Evolutionary conservation across 2,113 vertebrate genomes (phyloP).

Genomic region (Alosa alosa): DNA sequence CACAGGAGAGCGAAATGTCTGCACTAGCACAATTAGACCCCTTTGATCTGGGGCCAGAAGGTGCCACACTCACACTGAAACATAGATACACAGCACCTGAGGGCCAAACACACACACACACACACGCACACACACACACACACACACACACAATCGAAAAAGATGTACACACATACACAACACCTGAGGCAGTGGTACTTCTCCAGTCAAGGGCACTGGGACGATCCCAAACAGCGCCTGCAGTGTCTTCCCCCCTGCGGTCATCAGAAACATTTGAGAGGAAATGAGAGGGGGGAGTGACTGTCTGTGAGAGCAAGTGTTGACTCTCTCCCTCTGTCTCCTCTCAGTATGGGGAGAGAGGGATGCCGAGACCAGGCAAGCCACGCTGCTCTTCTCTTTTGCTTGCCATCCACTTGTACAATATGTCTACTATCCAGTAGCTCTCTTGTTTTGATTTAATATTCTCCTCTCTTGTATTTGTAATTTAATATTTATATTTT

Average conservation of each 20-base stretch:
- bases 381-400: not conserved
- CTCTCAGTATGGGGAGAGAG: conserved; percentile 32
- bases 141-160: too few species aligned
- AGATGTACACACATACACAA: not conserved
- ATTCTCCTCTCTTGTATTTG: not conserved
- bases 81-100: not conserved
- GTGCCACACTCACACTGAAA: not conserved
- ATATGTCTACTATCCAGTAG: not conserved
- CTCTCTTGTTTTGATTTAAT: not conserved
- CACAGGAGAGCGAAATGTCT: not conserved
- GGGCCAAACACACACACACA: not conserved
- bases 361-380: not conserved
- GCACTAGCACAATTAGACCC: not conserved
- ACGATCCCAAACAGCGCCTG: conserved; percentile 38
- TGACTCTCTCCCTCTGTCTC: conserved; percentile 4
- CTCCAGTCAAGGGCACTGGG: conserved; percentile 44
- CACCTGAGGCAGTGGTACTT: conserved; percentile 17
- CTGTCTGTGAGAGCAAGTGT: conserved; percentile 11
- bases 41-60: conserved; percentile 8
- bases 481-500: not conserved
- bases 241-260: conserved; percentile 30
- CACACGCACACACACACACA: conserved; percentile 9
- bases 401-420: not conserved
- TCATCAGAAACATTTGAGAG: conserved; percentile 44
- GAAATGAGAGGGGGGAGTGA: conserved; percentile 33